Conservation (phyloP, 2,888 invertebrate genomes). For the Tenthredo notha region DNA sequence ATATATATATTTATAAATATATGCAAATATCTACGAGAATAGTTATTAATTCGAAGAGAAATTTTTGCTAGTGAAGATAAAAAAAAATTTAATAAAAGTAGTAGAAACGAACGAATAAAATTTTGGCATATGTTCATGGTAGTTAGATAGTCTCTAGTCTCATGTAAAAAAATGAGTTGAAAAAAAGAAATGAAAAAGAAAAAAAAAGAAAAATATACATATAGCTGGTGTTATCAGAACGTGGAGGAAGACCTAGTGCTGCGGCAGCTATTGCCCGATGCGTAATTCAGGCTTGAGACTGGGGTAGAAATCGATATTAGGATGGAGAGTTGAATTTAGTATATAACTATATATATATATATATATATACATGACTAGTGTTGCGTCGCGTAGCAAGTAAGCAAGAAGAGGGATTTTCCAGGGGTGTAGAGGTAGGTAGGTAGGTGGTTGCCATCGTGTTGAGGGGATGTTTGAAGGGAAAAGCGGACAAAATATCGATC, state of each 20-base stretch:
- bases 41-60: too few relatives aligned
- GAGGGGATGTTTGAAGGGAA: constrained; percentile 57
- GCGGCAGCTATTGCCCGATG: constrained; percentile 21
- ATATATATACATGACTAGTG: neutral
- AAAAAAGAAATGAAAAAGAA: neutral
- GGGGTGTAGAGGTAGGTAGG: constrained; percentile 47
- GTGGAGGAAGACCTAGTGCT: constrained; percentile 42
- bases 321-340: constrained; percentile 7
- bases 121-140: too few relatives aligned
- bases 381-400: constrained; percentile 9
- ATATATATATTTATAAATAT: too few relatives aligned
- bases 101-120: too few relatives aligned
- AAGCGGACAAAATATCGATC: constrained; percentile 72
- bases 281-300: constrained; percentile 36
- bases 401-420: constrained; percentile 12
- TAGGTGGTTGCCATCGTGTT: constrained; percentile 12
- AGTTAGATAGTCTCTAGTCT: too few relatives aligned
- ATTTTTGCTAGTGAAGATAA: too few relatives aligned
- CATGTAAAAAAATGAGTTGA: neutral
- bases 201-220: neutral
- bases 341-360: neutral
- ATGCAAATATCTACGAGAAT: too few relatives aligned
- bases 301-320: constrained; percentile 42
- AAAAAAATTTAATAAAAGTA: too few relatives aligned
- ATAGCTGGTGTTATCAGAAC: neutral